These are phyloP conservation scores for Pseudoips prasinana DNA, from an alignment of 2,888 invertebrate species.

Conservation along the genomic window DNA sequence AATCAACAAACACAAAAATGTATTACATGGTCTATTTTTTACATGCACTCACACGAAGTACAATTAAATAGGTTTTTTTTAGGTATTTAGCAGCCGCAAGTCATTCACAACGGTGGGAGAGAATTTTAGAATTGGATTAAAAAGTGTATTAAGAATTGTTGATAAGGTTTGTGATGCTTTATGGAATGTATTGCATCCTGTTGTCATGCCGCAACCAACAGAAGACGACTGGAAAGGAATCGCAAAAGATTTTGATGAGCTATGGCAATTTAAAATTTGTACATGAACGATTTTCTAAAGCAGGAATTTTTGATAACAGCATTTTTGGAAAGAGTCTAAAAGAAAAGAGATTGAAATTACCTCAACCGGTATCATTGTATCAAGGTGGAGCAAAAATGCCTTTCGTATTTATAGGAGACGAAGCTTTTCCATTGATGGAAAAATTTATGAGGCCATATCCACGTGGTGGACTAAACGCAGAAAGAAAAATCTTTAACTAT, in stretches of 20 bases:
- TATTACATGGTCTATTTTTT: too few relatives aligned
- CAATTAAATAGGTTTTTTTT: constrained; percentile 15
- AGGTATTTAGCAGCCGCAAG: constrained; percentile 17
- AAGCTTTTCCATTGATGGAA: constrained; percentile 13
- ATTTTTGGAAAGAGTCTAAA: constrained; percentile 5
- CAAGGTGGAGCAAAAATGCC: constrained; percentile 15
- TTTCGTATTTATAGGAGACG: constrained; percentile 16
- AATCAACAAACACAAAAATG: too few relatives aligned
- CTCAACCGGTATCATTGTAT: constrained; percentile 2
- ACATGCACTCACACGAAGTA: too few relatives aligned
- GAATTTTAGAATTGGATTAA: constrained; percentile 22
- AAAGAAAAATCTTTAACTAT: constrained; percentile 27
- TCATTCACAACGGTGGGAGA: constrained; percentile 17
- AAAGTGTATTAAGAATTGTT: constrained; percentile 16
- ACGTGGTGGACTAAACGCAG: constrained; percentile 14
- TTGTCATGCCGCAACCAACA: constrained; percentile 18
- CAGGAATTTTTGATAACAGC: constrained; percentile 16
- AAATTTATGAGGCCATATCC: constrained; percentile 15
- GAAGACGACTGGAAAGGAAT: constrained; percentile 16
- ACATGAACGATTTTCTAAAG: constrained; percentile 17
- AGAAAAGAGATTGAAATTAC: constrained; percentile 3
- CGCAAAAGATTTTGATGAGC: constrained; percentile 12
- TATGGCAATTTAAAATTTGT: constrained; percentile 19
- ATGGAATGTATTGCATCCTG: constrained; percentile 23
- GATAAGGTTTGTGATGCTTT: constrained; percentile 15